Evolutionary conservation across 2,113 vertebrate species (phyloP).

Genomic region (Fregetta grallaria): DNA sequence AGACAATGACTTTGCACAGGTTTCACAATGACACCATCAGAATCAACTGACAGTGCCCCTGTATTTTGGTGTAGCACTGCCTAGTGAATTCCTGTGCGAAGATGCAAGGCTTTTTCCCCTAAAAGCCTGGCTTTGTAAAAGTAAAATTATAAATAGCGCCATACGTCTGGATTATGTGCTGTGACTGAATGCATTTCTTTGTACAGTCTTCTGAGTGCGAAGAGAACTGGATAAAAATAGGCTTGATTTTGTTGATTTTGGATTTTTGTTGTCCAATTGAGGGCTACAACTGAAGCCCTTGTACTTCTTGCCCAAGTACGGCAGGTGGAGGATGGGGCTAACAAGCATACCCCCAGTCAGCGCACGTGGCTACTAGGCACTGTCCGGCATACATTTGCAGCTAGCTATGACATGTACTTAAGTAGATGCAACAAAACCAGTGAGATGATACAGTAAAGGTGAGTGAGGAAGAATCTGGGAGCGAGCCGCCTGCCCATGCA

Average conservation of each 20-base stretch:
- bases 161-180: not conserved
- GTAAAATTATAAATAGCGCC: not conserved
- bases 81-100: not conserved
- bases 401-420: not conserved
- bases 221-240: not conserved
- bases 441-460: not conserved
- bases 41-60: not conserved
- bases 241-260: not conserved
- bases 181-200: not conserved
- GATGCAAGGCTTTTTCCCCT: not conserved
- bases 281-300: not conserved
- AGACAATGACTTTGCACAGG: not conserved
- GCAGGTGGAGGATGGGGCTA: not conserved
- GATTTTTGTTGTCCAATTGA: not conserved
- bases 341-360: not conserved
- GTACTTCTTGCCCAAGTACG: not conserved
- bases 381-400: not conserved
- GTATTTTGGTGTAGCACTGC: not conserved
- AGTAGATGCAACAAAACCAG: not conserved
- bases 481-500: not conserved
- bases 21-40: not conserved
- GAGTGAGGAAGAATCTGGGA: not conserved
- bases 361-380: accelerated
- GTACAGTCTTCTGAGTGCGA: not conserved
- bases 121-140: not conserved